Evolutionary conservation across 2,797 vertebrate species (phyloP), one percentile per base, ranked within the genome.

Genomic region (Carcharodon carcharias): DNA sequence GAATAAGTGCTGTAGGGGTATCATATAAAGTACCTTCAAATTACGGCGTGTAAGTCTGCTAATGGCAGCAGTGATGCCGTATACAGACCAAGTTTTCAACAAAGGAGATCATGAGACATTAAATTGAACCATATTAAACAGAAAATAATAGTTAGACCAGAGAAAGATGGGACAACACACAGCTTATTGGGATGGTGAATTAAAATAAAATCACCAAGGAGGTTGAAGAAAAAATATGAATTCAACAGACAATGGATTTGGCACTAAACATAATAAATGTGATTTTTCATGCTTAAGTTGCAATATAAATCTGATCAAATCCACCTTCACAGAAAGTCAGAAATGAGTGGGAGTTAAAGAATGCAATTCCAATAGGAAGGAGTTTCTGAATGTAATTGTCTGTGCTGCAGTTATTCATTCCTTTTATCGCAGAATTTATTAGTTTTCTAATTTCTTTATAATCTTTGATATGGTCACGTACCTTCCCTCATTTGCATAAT

Each of bases 121-220:
- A 95, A 95, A 95, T n/a, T 92, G 88, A 91, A 28, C 56, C 56
- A 58, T 58, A 61, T 58, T 91, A 58, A 91, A 56, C 28, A 31
- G 88, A 91, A 91, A 63, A 91, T 18, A 63, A 35, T 58, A 92
- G 31, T 63, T 5, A 63, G 35, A 23, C 28, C 35, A 92, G 58
- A 92, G 16, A 40, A 21, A 18, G 77, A 9, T 16, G n/a, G 58
- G 35, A 5, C 35, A 63, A 61, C 16, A 92, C 9, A 26, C 3
- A 56, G 26, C 31, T 61, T 89, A 91, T 91, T 92, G 35, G 0
- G 58, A 92, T 23, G 89, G 58, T 40, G 61, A 18, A 92, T 88
- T 31, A 31, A 31, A 18, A 56, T 63, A n/a, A 61, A 7, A 58
- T 58, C 31, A 63, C 7, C 58, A 31, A n/a, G 16, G n/a, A 63